phyloP scores from a whole-genome alignment of 2,888 invertebrate species.

The Zaprionus lineosus region DNA sequence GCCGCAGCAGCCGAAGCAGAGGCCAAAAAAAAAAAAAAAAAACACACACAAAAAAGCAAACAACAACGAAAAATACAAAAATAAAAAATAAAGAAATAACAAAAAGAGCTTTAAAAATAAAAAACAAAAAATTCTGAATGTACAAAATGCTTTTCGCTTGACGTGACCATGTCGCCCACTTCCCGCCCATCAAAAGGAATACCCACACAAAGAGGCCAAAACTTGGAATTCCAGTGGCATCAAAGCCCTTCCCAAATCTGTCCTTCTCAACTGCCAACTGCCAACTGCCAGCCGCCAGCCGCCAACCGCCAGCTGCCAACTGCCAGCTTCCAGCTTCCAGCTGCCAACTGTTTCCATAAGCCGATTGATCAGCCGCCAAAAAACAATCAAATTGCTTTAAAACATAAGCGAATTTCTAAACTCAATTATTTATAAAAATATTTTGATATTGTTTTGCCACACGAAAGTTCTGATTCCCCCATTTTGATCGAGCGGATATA shows the following conservation, averaged over 20 bases:
- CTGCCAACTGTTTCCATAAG: neutral
- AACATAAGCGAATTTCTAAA: neutral
- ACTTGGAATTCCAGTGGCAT: slow-evolving; percentile 33
- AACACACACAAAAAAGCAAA: too few relatives aligned
- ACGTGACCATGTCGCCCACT: slow-evolving; percentile 56
- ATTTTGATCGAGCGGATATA: too few relatives aligned
- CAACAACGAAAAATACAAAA: too few relatives aligned
- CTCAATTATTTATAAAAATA: too few relatives aligned
- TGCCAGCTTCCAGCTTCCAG: too few relatives aligned
- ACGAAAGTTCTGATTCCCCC: too few relatives aligned
- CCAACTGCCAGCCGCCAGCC: too few relatives aligned
- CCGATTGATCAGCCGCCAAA: slow-evolving; percentile 44
- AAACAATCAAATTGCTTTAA: slow-evolving; percentile 15
- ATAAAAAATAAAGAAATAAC: too few relatives aligned
- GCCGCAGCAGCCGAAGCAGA: slow-evolving; percentile 43
- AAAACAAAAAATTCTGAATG: slow-evolving; percentile 42
- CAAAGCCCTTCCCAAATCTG: too few relatives aligned
- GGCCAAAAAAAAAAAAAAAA: slow-evolving; percentile 37
- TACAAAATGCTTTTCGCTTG: slow-evolving; percentile 68
- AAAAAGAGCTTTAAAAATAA: too few relatives aligned
- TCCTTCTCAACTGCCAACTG: too few relatives aligned
- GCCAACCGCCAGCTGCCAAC: too few relatives aligned
- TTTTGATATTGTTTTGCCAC: neutral
- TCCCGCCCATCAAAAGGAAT: slow-evolving; percentile 15
- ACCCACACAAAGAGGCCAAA: slow-evolving; percentile 18